Evolutionary conservation across 2,888 invertebrate species (phyloP).

Genomic region (Scaptodrosophila latifasciaeformis): DNA sequence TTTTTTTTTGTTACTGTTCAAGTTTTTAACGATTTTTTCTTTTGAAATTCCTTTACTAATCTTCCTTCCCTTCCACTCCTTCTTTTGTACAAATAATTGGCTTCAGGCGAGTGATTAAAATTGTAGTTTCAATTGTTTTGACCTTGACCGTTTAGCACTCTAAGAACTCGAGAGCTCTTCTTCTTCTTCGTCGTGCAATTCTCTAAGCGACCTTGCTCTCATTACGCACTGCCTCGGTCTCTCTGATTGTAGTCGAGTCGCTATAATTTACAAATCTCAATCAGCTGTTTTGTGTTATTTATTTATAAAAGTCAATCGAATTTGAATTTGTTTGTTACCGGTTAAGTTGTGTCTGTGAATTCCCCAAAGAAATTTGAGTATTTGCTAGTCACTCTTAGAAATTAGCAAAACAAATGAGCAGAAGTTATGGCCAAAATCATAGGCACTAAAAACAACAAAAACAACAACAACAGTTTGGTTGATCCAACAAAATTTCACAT

Average conservation of each 20-base stretch:
- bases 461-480: constrained; percentile 15
- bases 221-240: too few species aligned
- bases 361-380: constrained; percentile 32
- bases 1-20: constrained; percentile 16
- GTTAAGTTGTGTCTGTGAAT: constrained; percentile 40
- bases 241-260: too few species aligned
- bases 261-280: too few species aligned
- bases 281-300: too few species aligned
- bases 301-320: constrained; percentile 23
- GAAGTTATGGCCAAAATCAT: constrained; percentile 1
- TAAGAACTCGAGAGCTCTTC: too few species aligned
- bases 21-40: constrained; percentile 1
- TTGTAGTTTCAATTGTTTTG: background rate
- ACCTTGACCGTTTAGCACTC: background rate
- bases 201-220: too few species aligned
- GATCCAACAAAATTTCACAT: constrained; percentile 53
- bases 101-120: background rate
- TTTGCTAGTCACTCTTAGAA: constrained; percentile 17
- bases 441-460: constrained; percentile 1
- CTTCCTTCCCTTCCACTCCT: background rate
- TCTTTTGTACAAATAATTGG: background rate
- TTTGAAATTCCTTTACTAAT: constrained; percentile 12
- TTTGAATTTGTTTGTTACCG: constrained; percentile 5
- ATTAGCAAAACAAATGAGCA: constrained; percentile 43
- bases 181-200: too few species aligned